Conservation (phyloP, 92 coral and sea anemone genomes). For the Ricordea florida region DNA sequence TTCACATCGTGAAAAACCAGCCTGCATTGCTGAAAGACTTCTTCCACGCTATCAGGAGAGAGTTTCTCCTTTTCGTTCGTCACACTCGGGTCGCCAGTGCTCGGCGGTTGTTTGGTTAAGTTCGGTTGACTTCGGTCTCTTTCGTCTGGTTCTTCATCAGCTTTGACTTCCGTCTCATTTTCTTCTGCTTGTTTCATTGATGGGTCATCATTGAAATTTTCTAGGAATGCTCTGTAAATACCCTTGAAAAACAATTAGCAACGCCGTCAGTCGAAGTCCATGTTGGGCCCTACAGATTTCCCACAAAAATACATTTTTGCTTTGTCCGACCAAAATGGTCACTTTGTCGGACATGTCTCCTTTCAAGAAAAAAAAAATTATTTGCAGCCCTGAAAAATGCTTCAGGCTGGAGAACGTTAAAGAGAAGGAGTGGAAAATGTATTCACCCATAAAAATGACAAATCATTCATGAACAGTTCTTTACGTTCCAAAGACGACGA, state of each 20-base stretch:
- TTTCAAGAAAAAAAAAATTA: no score
- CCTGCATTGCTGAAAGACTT: slow-evolving; percentile 35
- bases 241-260: slow-evolving; percentile 13
- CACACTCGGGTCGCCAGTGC: background rate
- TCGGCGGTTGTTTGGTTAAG: background rate
- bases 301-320: background rate
- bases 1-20: slow-evolving; percentile 81
- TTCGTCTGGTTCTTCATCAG: background rate
- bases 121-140: background rate
- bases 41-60: slow-evolving; percentile 10
- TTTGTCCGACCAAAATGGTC: background rate
- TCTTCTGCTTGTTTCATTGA: background rate
- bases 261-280: no score
- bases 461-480: no score
- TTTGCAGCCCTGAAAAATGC: no score
- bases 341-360: no score
- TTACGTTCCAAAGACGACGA: no score
- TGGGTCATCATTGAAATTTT: slow-evolving; percentile 8
- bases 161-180: background rate
- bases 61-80: background rate
- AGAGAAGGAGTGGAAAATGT: no score
- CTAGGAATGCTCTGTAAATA: slow-evolving; percentile 53
- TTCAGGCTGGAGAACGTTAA: no score
- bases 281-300: background rate
- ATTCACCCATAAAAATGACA: no score